Percentiles rank a stretch among this genome's conserved stretches.
phyloP scores from a whole-genome alignment of 2,888 invertebrate genomes.

The Phrixothrix hirtus region DNA sequence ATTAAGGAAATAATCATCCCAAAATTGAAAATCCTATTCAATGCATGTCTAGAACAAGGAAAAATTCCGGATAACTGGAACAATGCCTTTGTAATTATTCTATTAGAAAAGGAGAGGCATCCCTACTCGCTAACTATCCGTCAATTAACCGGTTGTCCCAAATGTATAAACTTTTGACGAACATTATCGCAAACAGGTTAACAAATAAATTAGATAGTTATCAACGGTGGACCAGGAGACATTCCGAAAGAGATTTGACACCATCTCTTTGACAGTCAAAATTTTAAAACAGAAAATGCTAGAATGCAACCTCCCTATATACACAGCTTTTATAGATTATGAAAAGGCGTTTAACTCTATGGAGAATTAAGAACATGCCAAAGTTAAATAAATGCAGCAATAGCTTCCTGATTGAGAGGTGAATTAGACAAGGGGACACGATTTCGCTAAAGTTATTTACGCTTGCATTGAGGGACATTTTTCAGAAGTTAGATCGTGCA shows the following conservation, averaged over 20 bases:
- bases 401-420: background rate
- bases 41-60: background rate
- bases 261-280: background rate
- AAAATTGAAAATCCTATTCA: background rate
- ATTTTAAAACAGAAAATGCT: conserved; percentile 1
- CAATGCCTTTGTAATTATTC: background rate
- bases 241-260: conserved; percentile 1
- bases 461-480: background rate
- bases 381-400: background rate
- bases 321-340: conserved; percentile 10
- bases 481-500: background rate
- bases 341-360: conserved; percentile 24
- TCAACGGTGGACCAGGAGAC: conserved; percentile 6
- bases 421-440: background rate
- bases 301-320: background rate
- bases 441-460: conserved; percentile 1
- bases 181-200: background rate
- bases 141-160: conserved; percentile 1
- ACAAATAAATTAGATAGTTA: conserved; percentile 1
- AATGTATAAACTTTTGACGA: conserved; percentile 1
- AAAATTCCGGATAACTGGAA: conserved; percentile 9
- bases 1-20: background rate
- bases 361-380: conserved; percentile 11
- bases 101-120: background rate
- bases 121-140: conserved; percentile 2